Conservation (phyloP, 64 coral and sea anemone genomes). For the Pocillopora verrucosa region DNA sequence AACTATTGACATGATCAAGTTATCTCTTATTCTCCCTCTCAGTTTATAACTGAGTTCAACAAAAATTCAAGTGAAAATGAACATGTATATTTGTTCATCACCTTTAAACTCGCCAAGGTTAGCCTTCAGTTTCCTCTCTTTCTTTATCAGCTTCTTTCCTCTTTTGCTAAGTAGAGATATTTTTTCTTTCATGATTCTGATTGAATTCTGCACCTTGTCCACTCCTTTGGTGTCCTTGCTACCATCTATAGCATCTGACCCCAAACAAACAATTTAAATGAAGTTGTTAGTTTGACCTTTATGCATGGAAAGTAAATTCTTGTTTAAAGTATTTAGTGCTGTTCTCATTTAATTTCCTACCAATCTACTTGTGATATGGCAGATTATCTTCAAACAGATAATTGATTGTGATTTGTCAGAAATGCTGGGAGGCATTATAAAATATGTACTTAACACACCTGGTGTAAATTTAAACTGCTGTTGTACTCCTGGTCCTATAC, state of each 20-base stretch:
- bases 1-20: too few relatives aligned
- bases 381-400: too few relatives aligned
- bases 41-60: background rate
- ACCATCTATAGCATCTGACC: constrained; percentile 54
- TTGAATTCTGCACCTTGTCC: constrained; percentile 36
- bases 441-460: constrained; percentile 44
- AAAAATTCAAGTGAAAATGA: background rate
- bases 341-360: background rate
- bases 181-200: constrained; percentile 89
- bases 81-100: background rate
- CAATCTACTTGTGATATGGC: too few relatives aligned
- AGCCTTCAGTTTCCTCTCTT: constrained; percentile 66
- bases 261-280: background rate
- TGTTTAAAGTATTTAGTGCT: background rate
- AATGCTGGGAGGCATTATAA: background rate
- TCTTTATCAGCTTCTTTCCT: constrained; percentile 77
- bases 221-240: constrained; percentile 37
- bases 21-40: too few relatives aligned
- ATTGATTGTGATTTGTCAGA: too few relatives aligned
- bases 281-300: too few relatives aligned
- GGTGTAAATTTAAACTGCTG: constrained; percentile 94
- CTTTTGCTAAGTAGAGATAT: constrained; percentile 74
- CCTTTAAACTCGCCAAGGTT: constrained; percentile 67
- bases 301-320: too few relatives aligned
- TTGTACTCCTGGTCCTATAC: constrained; percentile 87